These are phyloP conservation scores for Dinomys branickii DNA, from an alignment of 2,113 vertebrate genomes.

Conservation along the genomic window DNA sequence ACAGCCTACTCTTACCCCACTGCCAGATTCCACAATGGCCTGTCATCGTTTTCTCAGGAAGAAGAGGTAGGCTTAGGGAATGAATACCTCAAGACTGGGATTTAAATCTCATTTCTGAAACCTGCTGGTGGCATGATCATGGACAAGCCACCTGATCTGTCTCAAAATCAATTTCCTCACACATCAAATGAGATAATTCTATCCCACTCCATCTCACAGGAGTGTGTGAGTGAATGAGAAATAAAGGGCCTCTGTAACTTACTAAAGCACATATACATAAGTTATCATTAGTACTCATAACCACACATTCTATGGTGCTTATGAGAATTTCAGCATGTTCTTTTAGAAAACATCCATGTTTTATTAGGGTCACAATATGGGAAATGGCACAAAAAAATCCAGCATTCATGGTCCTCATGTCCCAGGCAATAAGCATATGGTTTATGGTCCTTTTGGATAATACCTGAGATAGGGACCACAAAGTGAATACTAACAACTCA, in stretches of 20 bases:
- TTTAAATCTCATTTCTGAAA: background rate
- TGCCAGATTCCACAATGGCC: background rate
- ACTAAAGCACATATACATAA: background rate
- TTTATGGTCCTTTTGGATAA: background rate
- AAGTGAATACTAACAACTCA: background rate
- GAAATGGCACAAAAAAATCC: constrained; percentile 34
- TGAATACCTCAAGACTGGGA: background rate
- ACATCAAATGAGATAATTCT: background rate
- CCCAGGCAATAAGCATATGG: background rate
- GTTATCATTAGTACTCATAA: background rate
- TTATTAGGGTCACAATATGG: background rate
- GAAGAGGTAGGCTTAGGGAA: background rate
- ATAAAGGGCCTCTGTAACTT: background rate
- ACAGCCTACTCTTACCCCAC: no score
- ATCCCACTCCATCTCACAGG: background rate
- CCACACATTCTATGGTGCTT: background rate
- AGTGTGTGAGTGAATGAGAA: background rate
- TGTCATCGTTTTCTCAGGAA: background rate
- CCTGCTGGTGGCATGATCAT: background rate
- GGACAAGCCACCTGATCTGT: background rate
- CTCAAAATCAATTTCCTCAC: constrained; percentile 34
- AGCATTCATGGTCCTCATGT: background rate
- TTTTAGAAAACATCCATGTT: constrained; percentile 9
- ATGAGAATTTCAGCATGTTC: background rate
- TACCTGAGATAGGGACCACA: background rate